Conservation (phyloP, 2,888 invertebrate genomes). For the Andrena dorsata region DNA sequence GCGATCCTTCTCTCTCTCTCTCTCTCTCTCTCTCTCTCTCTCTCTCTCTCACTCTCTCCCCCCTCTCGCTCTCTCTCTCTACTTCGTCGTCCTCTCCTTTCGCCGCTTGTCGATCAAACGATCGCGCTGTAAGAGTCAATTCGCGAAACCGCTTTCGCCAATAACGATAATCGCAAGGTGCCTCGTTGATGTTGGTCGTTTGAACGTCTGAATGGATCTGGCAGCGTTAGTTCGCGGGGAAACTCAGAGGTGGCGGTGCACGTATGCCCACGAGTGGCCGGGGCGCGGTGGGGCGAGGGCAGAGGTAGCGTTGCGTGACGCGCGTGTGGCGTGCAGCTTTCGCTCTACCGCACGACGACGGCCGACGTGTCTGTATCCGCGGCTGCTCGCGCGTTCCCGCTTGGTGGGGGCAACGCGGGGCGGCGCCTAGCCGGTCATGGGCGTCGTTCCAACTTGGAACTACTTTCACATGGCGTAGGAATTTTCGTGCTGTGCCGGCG, state of each 20-base stretch:
- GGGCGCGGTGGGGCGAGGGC: conserved; percentile 26
- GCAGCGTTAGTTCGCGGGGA: conserved; percentile 83
- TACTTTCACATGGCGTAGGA: conserved; percentile 83
- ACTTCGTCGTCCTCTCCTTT: not conserved
- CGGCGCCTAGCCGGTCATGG: conserved; percentile 80
- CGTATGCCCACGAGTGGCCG: conserved; percentile 60
- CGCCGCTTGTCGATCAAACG: conserved; percentile 50
- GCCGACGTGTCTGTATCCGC: conserved; percentile 64
- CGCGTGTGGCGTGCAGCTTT: conserved; percentile 69
- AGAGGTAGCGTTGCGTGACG: conserved; percentile 67
- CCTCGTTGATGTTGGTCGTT: conserved; percentile 86
- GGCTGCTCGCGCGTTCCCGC: conserved; percentile 61
- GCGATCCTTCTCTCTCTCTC: no score
- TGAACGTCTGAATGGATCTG: conserved; percentile 86
- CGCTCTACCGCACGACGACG: conserved; percentile 60
- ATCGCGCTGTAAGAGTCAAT: conserved; percentile 34
- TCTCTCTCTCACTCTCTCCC: no score
- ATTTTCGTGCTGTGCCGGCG: conserved; percentile 76
- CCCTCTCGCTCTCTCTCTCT: no score
- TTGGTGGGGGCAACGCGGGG: conserved; percentile 77
- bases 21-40: no score
- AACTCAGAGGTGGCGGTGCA: conserved; percentile 85
- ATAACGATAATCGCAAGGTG: conserved; percentile 75
- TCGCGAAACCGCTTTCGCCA: conserved; percentile 62
- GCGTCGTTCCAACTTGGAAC: conserved; percentile 82